Evolutionary conservation across 2,888 invertebrate genomes (phyloP), one percentile per base, ranked within the genome.

Genomic region (Acleris holmiana): DNA sequence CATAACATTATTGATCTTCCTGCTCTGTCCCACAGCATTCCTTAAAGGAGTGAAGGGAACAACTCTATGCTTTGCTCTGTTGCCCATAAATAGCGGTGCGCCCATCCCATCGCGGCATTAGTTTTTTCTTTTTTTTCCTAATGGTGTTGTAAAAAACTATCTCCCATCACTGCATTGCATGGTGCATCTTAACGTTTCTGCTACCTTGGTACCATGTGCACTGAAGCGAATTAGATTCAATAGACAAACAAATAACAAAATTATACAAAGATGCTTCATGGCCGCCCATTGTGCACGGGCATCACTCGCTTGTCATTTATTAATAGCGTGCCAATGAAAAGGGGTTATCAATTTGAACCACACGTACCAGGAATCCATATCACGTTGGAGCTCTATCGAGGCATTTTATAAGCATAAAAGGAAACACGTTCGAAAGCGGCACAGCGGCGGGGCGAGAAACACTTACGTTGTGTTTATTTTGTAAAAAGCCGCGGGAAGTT

Each of bases 381-480:
- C 29, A 49, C 55, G 49, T 21, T 46, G 60, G 49, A 23, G 41
- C 35, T 59, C 49, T 59, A 55, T 58, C 53, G 53, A 21, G 41
- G 58, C 55, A 13, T 44, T 53, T 53, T 63, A 53, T 46, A 58
- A 46, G 19, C 21, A 48, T 58, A 48, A 64, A 58, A 54, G 60
- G 23, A 46, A 53, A 53, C 56, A 63, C 35, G 57, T 44, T 35
- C 35, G 50, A 40, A 18, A 41, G 41, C 50, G 21, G 55, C 56
- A 17, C n/a, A 21, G 62, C 46, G 44, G 35, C 1, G 35, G 35
- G 55, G 56, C 46, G 64, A 19, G 53, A 50, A 66, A 67, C 66
- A 69, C 69, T 71, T 67, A 69, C 56, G 51, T 66, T 35, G 60
- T 71, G 67, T 71, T 71, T 71, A 66, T 55, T 67, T 61, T 67